Base-by-base conservation (phyloP, 2,797 vertebrate species). In the Eleutherodactylus coqui region DNA sequence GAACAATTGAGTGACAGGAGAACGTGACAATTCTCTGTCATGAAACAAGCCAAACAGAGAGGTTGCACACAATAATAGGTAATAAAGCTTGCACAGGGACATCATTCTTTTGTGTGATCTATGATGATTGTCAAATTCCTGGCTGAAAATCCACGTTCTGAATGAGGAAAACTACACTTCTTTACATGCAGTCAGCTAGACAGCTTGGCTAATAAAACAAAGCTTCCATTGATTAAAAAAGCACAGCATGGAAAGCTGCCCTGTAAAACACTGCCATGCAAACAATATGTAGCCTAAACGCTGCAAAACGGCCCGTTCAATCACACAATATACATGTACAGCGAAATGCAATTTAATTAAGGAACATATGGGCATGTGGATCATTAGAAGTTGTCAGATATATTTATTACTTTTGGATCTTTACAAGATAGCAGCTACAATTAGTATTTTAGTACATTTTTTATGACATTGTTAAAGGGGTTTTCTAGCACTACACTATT, bases 1-100 rank as follows among this genome's bases (percentile, higher is more conserved):
- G 79, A 86, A 82, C 70, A 67, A 82, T 69, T 67, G 85, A 82
- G 72, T 77, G 79, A 86, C 70, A 80, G 78, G 27, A 88, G 78
- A 89, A 85, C 86, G 88, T 91, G 89, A 90, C 89, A 89, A 82
- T 82, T 17, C 76, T 89, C 77, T 21, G 79, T 69, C 87, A 47
- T 1, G 76, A 90, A 87, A 29, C 36, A 87, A 90, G 86, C 87
- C 89, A 90, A 89, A 82, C 70, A 89, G 82, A 69, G 89, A 87
- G 87, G 84, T 0, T 67, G 77, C 60, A 75, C 29, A 86, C 90
- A 89, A 41, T 80, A 87, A 90, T 79, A 9, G 36, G 82, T 47
- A 85, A 83, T 69, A 13, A 75, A 89, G 87, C 82, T 45, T 83
- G 67, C 87, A 62, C 79, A 75, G 78, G 88, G 86, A 84, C 2